phyloP scores from a whole-genome alignment of 2,888 invertebrate species.

The Horisme vitalbata region DNA sequence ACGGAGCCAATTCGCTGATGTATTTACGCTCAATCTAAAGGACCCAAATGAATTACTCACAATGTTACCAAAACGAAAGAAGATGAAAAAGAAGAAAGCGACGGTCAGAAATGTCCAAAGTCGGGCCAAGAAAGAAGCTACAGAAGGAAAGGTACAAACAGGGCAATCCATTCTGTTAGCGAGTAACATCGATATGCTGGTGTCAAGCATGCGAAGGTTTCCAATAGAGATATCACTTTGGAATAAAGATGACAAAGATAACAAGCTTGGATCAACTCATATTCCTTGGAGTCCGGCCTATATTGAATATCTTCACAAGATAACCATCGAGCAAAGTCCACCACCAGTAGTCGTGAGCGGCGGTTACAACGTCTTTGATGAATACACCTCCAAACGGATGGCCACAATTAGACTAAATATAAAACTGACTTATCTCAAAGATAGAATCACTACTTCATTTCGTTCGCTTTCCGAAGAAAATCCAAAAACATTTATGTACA shows the following conservation, averaged over 20 bases:
- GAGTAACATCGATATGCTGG: constrained; percentile 43
- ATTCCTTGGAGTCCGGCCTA: constrained; percentile 57
- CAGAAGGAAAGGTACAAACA: constrained; percentile 37
- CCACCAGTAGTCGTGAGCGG: constrained; percentile 40
- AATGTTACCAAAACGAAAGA: constrained; percentile 30
- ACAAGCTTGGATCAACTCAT: constrained; percentile 50
- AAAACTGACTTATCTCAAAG: constrained; percentile 50
- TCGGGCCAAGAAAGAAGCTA: constrained; percentile 19
- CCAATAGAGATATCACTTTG: constrained; percentile 60
- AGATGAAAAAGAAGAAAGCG: constrained; percentile 41
- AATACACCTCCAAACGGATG: constrained; percentile 55
- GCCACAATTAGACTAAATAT: constrained; percentile 54
- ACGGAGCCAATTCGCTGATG: constrained; percentile 55
- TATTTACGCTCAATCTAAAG: constrained; percentile 57
- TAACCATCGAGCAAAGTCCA: constrained; percentile 31
- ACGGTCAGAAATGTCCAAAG: constrained; percentile 28
- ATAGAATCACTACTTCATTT: constrained; percentile 37
- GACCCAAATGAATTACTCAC: constrained; percentile 43
- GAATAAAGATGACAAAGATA: constrained; percentile 41
- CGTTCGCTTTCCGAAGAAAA: constrained; percentile 31
- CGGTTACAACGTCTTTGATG: constrained; percentile 55
- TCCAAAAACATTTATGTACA: constrained; percentile 27
- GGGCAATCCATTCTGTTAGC: constrained; percentile 50
- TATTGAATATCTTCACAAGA: constrained; percentile 51
- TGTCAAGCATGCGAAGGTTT: constrained; percentile 53